phyloP scores from a whole-genome alignment of 2,113 vertebrate genomes.

The Eudyptes chrysolophus region DNA sequence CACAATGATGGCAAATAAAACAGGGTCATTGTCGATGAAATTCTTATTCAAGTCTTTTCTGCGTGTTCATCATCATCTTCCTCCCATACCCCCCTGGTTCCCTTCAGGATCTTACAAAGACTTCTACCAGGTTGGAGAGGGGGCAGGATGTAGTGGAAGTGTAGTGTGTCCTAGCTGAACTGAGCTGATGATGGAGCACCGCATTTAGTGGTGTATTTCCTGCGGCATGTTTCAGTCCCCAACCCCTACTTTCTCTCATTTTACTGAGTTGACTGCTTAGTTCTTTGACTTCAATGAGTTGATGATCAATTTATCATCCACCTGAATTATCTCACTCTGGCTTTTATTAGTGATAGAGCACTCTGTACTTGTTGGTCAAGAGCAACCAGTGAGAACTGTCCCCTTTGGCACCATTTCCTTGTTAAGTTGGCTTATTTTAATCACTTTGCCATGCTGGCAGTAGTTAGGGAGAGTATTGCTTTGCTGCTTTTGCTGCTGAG shows the following conservation, averaged over 20 bases:
- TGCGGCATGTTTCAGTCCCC: neutral
- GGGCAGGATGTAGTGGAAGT: neutral
- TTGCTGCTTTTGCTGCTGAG: neutral
- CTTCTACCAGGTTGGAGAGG: neutral
- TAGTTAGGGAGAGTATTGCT: neutral
- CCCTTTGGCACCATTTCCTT: neutral
- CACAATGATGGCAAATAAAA: neutral
- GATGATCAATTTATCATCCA: neutral
- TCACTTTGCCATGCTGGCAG: neutral
- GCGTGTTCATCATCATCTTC: neutral
- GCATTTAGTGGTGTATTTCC: neutral
- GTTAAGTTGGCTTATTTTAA: constrained; percentile 6
- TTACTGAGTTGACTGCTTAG: neutral
- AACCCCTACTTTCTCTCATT: neutral
- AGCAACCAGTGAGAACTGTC: neutral
- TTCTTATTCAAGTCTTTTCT: neutral
- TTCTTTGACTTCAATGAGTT: neutral
- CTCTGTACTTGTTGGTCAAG: neutral
- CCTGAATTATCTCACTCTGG: neutral
- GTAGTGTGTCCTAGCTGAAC: neutral
- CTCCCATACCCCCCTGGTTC: neutral
- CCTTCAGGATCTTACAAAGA: neutral
- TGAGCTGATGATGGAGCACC: neutral
- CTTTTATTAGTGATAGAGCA: neutral
- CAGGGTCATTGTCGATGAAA: neutral